Conservation (phyloP, 1,140 invertebrate genomes). For the Drosophila tristis region DNA sequence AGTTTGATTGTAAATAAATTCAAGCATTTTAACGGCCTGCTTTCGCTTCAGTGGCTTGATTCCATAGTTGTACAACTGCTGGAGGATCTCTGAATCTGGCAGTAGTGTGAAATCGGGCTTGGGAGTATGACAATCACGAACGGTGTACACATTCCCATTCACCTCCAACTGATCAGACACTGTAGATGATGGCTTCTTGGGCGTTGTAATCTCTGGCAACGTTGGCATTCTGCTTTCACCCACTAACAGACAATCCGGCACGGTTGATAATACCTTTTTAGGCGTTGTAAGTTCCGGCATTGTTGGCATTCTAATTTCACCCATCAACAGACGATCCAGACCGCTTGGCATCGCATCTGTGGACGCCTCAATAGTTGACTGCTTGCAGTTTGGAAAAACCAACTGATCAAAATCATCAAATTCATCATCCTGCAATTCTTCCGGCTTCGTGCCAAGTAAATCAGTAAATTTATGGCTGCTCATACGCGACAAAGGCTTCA, state of each 20-base stretch:
- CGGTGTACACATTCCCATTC: slow-evolving; percentile 59
- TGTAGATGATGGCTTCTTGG: neutral
- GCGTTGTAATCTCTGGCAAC: neutral
- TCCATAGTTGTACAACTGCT: slow-evolving; percentile 75
- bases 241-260: slow-evolving; percentile 59
- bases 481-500: slow-evolving; percentile 43
- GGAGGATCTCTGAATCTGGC: slow-evolving; percentile 58
- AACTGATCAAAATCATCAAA: slow-evolving; percentile 66
- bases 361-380: neutral
- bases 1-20: slow-evolving; percentile 81
- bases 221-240: slow-evolving; percentile 58
- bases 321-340: slow-evolving; percentile 58
- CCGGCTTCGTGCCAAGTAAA: slow-evolving; percentile 21
- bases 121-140: slow-evolving; percentile 38
- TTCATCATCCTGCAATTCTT: slow-evolving; percentile 33
- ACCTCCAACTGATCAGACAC: slow-evolving; percentile 52
- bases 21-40: slow-evolving; percentile 75
- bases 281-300: neutral
- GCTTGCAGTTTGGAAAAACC: slow-evolving; percentile 38
- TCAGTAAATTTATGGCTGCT: slow-evolving; percentile 65
- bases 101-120: slow-evolving; percentile 67
- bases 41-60: slow-evolving; percentile 79
- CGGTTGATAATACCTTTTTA: slow-evolving; percentile 20
- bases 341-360: slow-evolving; percentile 56
- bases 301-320: slow-evolving; percentile 56